These are phyloP conservation scores for Oryzaephilus surinamensis DNA, from an alignment of 1,140 invertebrate species.

Conservation along the genomic window DNA sequence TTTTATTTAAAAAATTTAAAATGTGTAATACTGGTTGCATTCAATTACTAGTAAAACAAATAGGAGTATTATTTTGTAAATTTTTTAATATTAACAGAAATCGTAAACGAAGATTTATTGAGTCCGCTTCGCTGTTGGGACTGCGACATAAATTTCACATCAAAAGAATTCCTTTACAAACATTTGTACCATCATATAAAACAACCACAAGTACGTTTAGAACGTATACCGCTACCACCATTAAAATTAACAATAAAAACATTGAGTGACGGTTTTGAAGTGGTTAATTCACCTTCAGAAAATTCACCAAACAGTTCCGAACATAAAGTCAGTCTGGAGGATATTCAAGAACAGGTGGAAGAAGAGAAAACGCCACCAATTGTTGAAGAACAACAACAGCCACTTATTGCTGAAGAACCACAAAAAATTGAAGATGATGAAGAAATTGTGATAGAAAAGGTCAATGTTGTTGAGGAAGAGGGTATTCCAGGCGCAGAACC, in stretches of 20 bases:
- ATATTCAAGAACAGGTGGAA: constrained; percentile 3
- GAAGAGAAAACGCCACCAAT: constrained; percentile 20
- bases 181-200: constrained; percentile 28
- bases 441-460: constrained; percentile 4
- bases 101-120: no score
- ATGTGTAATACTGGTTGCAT: no score
- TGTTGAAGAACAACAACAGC: no score
- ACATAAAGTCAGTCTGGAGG: constrained; percentile 2
- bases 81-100: no score
- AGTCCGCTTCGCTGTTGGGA: no score
- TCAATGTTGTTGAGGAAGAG: constrained; percentile 12
- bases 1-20: no score
- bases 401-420: constrained; percentile 12
- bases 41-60: no score
- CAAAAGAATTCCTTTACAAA: constrained; percentile 22
- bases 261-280: constrained; percentile 26
- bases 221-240: constrained; percentile 18
- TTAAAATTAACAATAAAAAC: constrained; percentile 27
- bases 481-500: constrained; percentile 27
- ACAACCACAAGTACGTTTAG: constrained; percentile 24
- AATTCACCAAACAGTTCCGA: constrained; percentile 7
- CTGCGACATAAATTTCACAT: constrained; percentile 26
- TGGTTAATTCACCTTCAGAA: constrained; percentile 19
- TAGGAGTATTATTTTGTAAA: no score
- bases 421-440: constrained; percentile 1